Conservation (phyloP, 1,140 invertebrate species). For the Plectus sambesii region DNA sequence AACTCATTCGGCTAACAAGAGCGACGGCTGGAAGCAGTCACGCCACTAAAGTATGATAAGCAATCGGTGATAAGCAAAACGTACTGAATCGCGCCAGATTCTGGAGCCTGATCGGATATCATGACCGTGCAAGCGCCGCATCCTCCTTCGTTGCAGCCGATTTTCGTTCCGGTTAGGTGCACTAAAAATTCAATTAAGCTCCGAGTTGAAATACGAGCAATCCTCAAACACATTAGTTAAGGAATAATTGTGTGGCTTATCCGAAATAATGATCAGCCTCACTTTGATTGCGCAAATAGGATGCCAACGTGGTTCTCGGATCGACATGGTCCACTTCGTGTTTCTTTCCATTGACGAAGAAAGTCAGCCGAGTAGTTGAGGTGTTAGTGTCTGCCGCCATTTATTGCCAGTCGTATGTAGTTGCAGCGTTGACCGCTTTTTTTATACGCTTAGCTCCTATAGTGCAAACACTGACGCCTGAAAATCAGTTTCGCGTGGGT, state of each 20-base stretch:
- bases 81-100: constrained; percentile 57
- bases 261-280: constrained; percentile 18
- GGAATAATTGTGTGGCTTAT: constrained; percentile 4
- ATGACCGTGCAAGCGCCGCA: constrained; percentile 85
- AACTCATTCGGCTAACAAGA: no score
- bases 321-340: constrained; percentile 34
- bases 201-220: no score
- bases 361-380: no score
- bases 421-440: no score
- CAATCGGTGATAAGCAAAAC: constrained; percentile 63
- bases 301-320: constrained; percentile 35
- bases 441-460: no score
- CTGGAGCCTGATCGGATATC: constrained; percentile 64
- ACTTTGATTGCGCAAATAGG: constrained; percentile 38
- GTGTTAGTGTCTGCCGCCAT: no score
- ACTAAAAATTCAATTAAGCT: constrained; percentile 53
- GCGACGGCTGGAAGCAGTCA: constrained; percentile 1
- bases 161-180: constrained; percentile 67
- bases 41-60: background rate
- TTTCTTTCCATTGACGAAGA: constrained; percentile 41
- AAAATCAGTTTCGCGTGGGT: no score
- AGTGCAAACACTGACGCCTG: no score
- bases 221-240: no score
- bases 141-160: constrained; percentile 77
- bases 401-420: no score